Evolutionary conservation across 2,888 invertebrate species (phyloP), one percentile per base, ranked within the genome.

Genomic region (Coelogynopora nodosa): DNA sequence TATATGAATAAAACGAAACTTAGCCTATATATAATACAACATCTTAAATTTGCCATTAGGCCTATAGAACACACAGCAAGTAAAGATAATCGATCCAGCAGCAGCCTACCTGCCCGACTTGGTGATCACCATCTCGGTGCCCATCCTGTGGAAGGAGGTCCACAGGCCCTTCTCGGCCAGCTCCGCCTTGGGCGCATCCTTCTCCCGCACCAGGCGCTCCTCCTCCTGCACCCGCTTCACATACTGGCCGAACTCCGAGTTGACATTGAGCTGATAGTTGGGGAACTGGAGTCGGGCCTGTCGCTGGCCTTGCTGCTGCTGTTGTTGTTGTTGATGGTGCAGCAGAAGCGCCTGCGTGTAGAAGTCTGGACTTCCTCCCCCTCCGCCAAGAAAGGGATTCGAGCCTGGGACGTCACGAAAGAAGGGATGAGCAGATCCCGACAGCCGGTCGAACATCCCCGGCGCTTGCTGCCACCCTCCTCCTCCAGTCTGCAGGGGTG

Each of bases 101-200:
- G 2, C 2, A 27, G 23, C 31, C 23, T 87, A 90, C 90, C 90
- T 88, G 84, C 91, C 91, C 27, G 89, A 88, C 88, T 91, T 91
- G 0, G 91, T 91, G 88, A 91, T 91, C 88, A 91, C 90, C 91
- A 91, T 91, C 87, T 91, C 91, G 0, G 90, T 91, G 28, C 89
- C 89, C 67, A 90, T 88, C 31, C 89, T 85, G 87, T 90, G 89
- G 86, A 91, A 91, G 85, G 88, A 88, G 67, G 87, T 87, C 91
- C 91, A 91, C 31, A 91, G 88, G 2, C 89, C 89, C 18, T 88
- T 88, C 86, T 90, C 90, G 80, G 89, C 90, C 85, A 91, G 88
- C 18, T 88, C 87, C 5, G 88, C 88, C 86, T 87, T 90, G 89
- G 0, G 87, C 67, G 49, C 85, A 88, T 88, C 87, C 86, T 31